A percentile compares a stretch with the other conserved stretches of the same genome.
These are phyloP conservation scores for Cryptoblepharus egeriae DNA, from an alignment of 2,797 vertebrate species.

Conservation along the genomic window DNA sequence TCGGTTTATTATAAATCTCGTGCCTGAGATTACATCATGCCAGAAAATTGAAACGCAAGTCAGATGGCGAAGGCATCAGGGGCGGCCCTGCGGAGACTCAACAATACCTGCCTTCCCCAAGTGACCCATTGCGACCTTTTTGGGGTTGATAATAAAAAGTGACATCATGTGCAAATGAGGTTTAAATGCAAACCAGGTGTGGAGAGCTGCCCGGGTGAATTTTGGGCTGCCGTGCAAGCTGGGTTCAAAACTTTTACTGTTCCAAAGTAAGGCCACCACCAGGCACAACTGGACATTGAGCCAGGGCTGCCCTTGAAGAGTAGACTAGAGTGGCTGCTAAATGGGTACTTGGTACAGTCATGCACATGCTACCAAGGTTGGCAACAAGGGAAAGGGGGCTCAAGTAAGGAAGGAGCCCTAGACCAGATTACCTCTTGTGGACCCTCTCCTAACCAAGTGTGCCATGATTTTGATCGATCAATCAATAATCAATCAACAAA, in stretches of 20 bases:
- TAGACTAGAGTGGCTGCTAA: no score
- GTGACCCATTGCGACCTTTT: conserved; percentile 76
- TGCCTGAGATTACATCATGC: conserved; percentile 68
- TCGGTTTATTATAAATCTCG: conserved; percentile 55
- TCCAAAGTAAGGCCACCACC: no score
- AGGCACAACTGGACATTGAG: not conserved
- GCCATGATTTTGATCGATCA: no score
- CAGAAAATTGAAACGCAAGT: conserved; percentile 70
- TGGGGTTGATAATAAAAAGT: conserved; percentile 76
- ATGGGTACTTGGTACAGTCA: no score
- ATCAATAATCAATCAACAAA: no score
- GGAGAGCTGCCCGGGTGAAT: conserved; percentile 65
- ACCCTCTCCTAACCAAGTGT: no score
- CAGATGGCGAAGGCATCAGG: conserved; percentile 77
- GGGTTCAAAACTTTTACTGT: conserved; percentile 28
- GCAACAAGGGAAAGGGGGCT: no score
- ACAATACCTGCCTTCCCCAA: conserved; percentile 73
- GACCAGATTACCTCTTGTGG: no score
- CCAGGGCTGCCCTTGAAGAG: no score
- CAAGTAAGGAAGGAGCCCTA: no score
- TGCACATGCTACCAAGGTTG: no score
- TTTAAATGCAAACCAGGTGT: conserved; percentile 81
- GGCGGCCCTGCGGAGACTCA: conserved; percentile 71
- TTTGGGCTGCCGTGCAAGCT: conserved; percentile 55
- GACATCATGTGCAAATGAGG: conserved; percentile 80